These are phyloP conservation scores for Drosophila yooni DNA, from an alignment of 2,888 invertebrate species.

Conservation along the genomic window DNA sequence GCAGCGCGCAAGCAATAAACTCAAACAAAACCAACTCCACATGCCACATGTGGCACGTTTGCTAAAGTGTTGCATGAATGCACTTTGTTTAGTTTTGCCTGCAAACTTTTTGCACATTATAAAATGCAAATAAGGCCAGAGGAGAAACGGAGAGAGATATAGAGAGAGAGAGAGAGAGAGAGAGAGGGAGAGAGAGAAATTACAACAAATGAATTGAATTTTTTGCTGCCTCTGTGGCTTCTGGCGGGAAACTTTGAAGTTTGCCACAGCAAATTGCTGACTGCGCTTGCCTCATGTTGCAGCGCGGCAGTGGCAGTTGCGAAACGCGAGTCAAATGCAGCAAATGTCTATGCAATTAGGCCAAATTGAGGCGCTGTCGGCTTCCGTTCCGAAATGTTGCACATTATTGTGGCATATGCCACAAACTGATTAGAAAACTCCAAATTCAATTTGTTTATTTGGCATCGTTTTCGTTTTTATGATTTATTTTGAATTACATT, in stretches of 20 bases:
- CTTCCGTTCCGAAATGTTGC: slow-evolving; percentile 6
- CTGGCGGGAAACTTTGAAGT: slow-evolving; percentile 36
- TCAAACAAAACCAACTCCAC: not conserved
- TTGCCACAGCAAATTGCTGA: slow-evolving; percentile 8
- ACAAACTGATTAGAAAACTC: not conserved
- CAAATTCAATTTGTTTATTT: not conserved
- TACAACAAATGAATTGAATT: slow-evolving; percentile 58
- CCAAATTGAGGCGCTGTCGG: slow-evolving; percentile 42
- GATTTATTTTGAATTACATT: not conserved
- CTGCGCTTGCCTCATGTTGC: slow-evolving; percentile 11
- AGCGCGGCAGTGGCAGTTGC: slow-evolving; percentile 28
- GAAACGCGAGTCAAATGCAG: slow-evolving; percentile 21
- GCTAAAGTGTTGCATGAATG: slow-evolving; percentile 2
- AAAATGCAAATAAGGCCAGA: slow-evolving; percentile 32
- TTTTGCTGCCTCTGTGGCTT: slow-evolving; percentile 29
- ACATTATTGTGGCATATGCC: slow-evolving; percentile 19
- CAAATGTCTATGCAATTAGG: slow-evolving; percentile 54
- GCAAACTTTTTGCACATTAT: slow-evolving; percentile 54
- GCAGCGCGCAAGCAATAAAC: not conserved
- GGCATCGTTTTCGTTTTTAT: not conserved
- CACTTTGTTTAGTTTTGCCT: slow-evolving; percentile 36
- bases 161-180: fast-evolving
- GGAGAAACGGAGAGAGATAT: not conserved
- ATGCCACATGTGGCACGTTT: slow-evolving; percentile 26
- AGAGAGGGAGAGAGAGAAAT: slow-evolving; percentile 30